Evolutionary conservation across 2,113 vertebrate species (phyloP), one percentile per base, ranked within the genome.

Genomic region (Chamaea fasciata): DNA sequence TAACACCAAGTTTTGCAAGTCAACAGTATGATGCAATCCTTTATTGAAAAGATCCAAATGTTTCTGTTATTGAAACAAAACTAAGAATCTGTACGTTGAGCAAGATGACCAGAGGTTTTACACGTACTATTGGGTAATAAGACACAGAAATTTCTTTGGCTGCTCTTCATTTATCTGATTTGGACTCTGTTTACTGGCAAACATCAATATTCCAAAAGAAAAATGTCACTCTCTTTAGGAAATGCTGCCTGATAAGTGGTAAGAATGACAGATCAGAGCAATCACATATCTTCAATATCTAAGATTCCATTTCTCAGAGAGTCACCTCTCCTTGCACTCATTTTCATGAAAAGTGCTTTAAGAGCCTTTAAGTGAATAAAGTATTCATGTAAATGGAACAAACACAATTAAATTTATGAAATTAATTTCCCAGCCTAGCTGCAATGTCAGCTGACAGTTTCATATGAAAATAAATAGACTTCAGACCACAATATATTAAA

Each of bases 391-490:
- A 90, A 93, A 88, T 55, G 59, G 63, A 92, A 87, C 20, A 83
- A 94, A 93, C 55, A 90, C 35, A 95, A 95, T 92, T 86, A 88
- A 83, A 91, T 79, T 55, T 89, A 87, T 31, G 19, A 92, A 94
- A 87, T 77, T 1, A 92, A 87, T 91, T 97, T 93, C 57, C 73
- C 73, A 93, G 46, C 42, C 67, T 94, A 90, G 71, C 68, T 82
- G 42, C 81, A 94, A 79, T 76, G 69, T 90, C 92, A 95, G 71
- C 62, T 87, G 74, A 94, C 67, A 56, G 57, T 47, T 95, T 91
- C 74, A 88, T 83, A 88, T 95, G 52, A 95, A 97, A 96, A 95
- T 95, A 95, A 95, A 96, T 83, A 96, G 64, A 88, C 75, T 94
- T 94, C 56, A 86, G 90, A 93, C 75, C 78, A 86, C 94, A 94